Base-by-base conservation (phyloP, 2,797 vertebrate genomes). In the Clarias platycephalus region DNA sequence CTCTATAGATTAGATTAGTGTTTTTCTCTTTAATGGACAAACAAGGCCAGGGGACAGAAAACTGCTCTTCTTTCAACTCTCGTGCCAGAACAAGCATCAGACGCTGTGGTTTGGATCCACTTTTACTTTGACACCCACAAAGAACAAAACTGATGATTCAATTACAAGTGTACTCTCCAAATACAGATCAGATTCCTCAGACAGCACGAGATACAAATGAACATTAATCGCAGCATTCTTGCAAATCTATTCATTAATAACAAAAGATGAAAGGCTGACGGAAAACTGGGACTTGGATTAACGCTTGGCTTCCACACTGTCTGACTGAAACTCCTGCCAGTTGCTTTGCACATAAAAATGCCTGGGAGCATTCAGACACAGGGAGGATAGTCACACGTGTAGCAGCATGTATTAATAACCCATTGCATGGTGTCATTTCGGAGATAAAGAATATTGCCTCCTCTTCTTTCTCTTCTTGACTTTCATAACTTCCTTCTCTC, bases 41-140 rank as follows among this genome's bases (percentile, higher is more conserved):
- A 84, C 53, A 53, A 67, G 71, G 55, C 58, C 22, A 58, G 22
- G 34, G 66, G 31, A 60, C 83, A 80, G 55, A 85, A 81, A 60
- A 83, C 22, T 37, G 31, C 62, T 31, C 26, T 60, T 60, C 86
- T 87, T 87, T 85, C n/a, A 89, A 87, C 84, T 88, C 87, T 90
- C 88, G 90, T 90, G 84, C 88, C 90, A 92, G 89, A 91, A 90
- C 77, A 91, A 92, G 89, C 87, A 90, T 88, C 87, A 87, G 88
- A 87, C 84, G 37, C 88, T 90, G 88, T 90, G 92, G 91, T 93
- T 92, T 77, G 58, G 71, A 63, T 90, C 90, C 92, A 91, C 93
- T 93, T 93, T 89, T 90, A 85, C 80, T 77, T 64, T 82, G 53
- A 63, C 84, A 49, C 85, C 58, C 44, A 26, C 44, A 87, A 4